Evolutionary conservation across 2,797 vertebrate species (phyloP), one percentile per base, ranked within the genome.

Genomic region (Mareca strepera): DNA sequence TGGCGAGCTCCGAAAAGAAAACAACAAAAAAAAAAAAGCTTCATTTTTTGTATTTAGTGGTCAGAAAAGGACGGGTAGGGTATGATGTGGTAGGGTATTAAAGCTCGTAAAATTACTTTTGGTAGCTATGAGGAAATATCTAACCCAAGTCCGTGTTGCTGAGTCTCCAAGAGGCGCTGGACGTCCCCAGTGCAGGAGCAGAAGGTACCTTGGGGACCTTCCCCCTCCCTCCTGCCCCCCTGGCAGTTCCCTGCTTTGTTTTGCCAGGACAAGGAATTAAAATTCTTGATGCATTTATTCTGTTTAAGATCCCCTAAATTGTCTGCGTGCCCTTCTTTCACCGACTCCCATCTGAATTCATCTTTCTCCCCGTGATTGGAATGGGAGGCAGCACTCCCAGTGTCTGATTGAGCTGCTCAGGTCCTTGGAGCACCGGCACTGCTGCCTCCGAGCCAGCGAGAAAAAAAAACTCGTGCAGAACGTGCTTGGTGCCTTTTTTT

Each of bases 281-380:
- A 83, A 78, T 23, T 63, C 62, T 46, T 39, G 0, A 58, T 48
- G 25, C 41, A 1, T 33, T 37, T 52, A 31, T 28, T 26, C 23
- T n/a, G 6, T 62, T 68, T 28, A 28, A 37, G 28, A 43, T 74
- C 60, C 17, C n/a, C 37, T 80, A 48, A 56, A 69, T 56, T 33
- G 31, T 37, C 48, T 62, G 18, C 22, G 8, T 16, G 25, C 22
- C 31, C 33, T 67, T 60, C 33, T 85, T 68, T n/a, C 35, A 31
- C 41, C 2, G 2, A 13, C 29, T 39, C 50, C 44, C 8, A 4
- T 33, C 11, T 21, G 22, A 69, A 52, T 3, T 1, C 14, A 1
- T 41, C 52, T 66, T 77, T 55, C 59, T 11, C 12, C 9, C 28
- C 18, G 3, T 41, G 39, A 23, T 5, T 20, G 44, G 63, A 46